Conservation (phyloP, 2,113 vertebrate species). For the Epinephelus moara region DNA sequence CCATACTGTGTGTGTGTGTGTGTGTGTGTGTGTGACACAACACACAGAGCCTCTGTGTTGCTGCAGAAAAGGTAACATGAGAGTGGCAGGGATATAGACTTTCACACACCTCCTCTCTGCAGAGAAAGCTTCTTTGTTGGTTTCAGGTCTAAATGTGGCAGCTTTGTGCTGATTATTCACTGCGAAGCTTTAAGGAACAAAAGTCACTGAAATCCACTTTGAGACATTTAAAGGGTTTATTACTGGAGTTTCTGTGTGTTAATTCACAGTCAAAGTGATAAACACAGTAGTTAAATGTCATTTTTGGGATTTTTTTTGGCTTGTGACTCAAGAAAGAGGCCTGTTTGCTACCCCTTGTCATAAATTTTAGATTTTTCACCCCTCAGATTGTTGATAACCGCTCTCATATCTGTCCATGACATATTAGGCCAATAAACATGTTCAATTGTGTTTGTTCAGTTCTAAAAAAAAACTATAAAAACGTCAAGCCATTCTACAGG, state of each 20-base stretch:
- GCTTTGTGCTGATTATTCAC: conserved; percentile 7
- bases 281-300: neutral
- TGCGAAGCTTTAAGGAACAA: neutral
- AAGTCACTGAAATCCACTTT: conserved; percentile 12
- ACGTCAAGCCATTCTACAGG: too few relatives aligned
- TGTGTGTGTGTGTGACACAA: neutral
- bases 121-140: conserved; percentile 51
- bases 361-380: neutral
- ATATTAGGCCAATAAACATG: neutral
- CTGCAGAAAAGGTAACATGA: conserved; percentile 58
- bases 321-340: neutral
- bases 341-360: neutral
- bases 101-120: conserved; percentile 28
- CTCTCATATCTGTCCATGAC: neutral
- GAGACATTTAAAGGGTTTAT: neutral
- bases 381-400: too few relatives aligned
- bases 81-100: conserved; percentile 31
- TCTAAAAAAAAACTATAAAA: too few relatives aligned
- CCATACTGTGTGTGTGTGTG: neutral
- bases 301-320: neutral
- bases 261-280: neutral
- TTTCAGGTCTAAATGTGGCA: conserved; percentile 10
- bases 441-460: too few relatives aligned
- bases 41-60: conserved; percentile 31
- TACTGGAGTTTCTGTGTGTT: neutral